Percentiles rank a stretch among this genome's conserved stretches.
These are phyloP conservation scores for Desmophyllum pertusum DNA, from an alignment of 92 coral and sea anemone species.

Conservation along the genomic window DNA sequence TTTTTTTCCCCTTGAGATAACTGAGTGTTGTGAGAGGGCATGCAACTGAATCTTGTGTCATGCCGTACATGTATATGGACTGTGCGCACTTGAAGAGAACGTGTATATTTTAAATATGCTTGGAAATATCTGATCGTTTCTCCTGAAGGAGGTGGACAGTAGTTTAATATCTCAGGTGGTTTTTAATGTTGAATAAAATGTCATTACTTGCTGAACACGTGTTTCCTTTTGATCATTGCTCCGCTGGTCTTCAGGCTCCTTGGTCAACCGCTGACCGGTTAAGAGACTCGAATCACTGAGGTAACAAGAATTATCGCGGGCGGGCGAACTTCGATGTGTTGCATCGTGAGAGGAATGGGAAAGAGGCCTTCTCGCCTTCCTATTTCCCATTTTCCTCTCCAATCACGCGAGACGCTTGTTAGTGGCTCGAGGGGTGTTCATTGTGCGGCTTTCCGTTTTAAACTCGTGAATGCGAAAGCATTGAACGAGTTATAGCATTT, in stretches of 20 bases:
- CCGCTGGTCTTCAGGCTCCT: not conserved
- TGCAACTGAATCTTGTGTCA: not conserved
- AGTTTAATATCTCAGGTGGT: not conserved
- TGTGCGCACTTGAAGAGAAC: not conserved
- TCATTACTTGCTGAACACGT: not conserved
- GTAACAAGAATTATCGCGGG: not conserved
- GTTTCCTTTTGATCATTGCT: not conserved
- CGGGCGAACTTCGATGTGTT: not conserved
- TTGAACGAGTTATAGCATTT: no score
- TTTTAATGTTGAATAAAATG: not conserved
- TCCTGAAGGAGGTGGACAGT: not conserved
- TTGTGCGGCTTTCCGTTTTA: no score
- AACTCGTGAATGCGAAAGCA: no score
- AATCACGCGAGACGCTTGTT: no score
- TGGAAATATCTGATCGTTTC: conserved; percentile 4
- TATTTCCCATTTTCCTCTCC: no score
- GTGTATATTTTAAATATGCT: not conserved
- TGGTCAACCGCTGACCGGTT: no score
- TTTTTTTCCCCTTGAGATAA: not conserved
- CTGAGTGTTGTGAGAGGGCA: not conserved
- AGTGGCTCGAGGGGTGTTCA: no score
- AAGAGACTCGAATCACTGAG: no score
- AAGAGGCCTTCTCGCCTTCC: no score
- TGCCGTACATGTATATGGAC: not conserved
- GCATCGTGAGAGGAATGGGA: no score